phyloP scores from a whole-genome alignment of 2,797 vertebrate genomes.

The Sternarchorhynchus goeldii region DNA sequence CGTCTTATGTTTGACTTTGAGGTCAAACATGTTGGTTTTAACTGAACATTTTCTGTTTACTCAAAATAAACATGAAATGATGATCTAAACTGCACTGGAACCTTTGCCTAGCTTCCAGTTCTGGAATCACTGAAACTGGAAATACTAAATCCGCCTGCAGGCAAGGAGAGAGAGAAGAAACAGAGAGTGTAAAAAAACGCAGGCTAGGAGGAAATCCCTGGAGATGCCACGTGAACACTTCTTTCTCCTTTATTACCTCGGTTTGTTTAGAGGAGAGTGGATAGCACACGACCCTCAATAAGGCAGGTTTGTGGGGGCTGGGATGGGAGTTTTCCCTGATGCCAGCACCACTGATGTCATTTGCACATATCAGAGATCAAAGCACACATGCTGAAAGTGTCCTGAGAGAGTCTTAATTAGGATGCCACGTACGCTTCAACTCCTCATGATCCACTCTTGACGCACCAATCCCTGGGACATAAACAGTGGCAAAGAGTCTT shows the following conservation, averaged over 20 bases:
- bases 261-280: conserved; percentile 27
- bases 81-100: conserved; percentile 17
- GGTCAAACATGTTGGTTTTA: neutral
- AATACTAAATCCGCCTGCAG: conserved; percentile 22
- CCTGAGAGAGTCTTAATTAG: conserved; percentile 53
- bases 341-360: conserved; percentile 46
- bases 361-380: conserved; percentile 55
- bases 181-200: conserved; percentile 13
- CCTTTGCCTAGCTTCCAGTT: neutral
- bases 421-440: conserved; percentile 9
- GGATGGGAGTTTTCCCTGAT: conserved; percentile 12
- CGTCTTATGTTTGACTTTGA: conserved; percentile 8
- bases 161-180: conserved; percentile 15
- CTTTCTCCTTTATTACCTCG: conserved; percentile 34
- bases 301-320: conserved; percentile 20
- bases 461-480: conserved; percentile 26
- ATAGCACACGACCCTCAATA: conserved; percentile 31
- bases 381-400: conserved; percentile 42
- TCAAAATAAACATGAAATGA: conserved; percentile 26
- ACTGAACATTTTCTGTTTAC: conserved; percentile 2
- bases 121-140: conserved; percentile 29
- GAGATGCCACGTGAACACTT: conserved; percentile 25
- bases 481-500: conserved; percentile 19
- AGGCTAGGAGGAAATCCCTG: conserved; percentile 22
- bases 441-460: conserved; percentile 40